Base-by-base conservation (phyloP, 1,140 invertebrate genomes). In the Trissolcus basalis region DNA sequence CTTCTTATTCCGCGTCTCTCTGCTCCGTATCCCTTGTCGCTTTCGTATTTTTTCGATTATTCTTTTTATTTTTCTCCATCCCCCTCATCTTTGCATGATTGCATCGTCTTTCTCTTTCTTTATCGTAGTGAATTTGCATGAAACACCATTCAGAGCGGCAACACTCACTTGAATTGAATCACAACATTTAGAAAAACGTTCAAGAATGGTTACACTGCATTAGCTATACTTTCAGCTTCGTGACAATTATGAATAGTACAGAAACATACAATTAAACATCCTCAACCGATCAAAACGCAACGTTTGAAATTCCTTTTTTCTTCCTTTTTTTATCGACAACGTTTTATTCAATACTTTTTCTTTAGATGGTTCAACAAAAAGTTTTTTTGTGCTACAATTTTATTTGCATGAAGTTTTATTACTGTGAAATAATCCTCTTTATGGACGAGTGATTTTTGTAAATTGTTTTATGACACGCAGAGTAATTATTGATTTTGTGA, bases 1-100 rank as follows among this genome's bases (percentile, higher is more conserved):
- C 69, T 77, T 78, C 78, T 80, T 81, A 82, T 80, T 76, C 77
- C 72, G 77, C 71, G 58, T 79, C 74, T 77, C 68, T 79, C 72
- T 49, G 54, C 72, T 81, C 72, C 78, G 68, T 71, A 76, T 78
- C 54, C 78, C 67, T 65, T 80, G 71, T 73, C 73, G 58, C 56
- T 70, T 78, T 71, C 53, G 74, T 68, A 77, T 71, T 77, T 77
- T 77, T 77, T 67, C 61, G 65, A 76, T 77, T 71, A 71, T 61
- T 77, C 61, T 70, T 77, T 65, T 71, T 76, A 70, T 71, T 77
- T 74, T 70, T 76, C 68, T 50, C 35, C 61, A 43, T 67, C 68
- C 61, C 70, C 65, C 68, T 51, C 69, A 41, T 54, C 53, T 78
- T 72, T 78, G 67, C 75, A 76, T 75, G 64, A 69, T 71, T 68